Evolutionary conservation across 2,888 invertebrate genomes (phyloP).

Genomic region (Melinaea menophilus): DNA sequence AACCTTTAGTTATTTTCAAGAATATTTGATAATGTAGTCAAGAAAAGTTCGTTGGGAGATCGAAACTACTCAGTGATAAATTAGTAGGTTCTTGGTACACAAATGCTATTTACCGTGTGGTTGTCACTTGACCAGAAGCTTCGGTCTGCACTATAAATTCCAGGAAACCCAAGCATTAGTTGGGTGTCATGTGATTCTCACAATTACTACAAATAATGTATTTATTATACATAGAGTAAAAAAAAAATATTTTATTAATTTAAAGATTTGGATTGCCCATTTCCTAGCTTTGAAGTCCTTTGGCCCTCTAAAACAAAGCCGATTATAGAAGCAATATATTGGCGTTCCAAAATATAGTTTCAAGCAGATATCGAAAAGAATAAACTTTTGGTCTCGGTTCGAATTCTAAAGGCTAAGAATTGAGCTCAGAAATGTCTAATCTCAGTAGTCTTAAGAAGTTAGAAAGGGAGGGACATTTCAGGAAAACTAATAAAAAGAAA

Average conservation of each 20-base stretch:
- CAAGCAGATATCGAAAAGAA: constrained; percentile 19
- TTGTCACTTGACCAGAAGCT: constrained; percentile 4
- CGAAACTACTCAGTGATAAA: too few species aligned
- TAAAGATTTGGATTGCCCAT: too few species aligned
- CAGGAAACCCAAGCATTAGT: constrained; percentile 1
- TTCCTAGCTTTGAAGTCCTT: too few species aligned
- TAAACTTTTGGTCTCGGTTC: constrained; percentile 24
- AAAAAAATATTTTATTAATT: too few species aligned
- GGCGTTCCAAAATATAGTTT: constrained; percentile 9
- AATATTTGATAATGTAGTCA: too few species aligned
- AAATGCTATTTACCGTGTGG: not conserved
- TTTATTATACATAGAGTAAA: too few species aligned
- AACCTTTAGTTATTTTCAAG: too few species aligned
- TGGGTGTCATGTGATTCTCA: not conserved
- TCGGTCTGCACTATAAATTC: constrained; percentile 2
- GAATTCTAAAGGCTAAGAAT: constrained; percentile 21
- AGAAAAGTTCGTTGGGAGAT: too few species aligned
- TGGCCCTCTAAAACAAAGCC: too few species aligned
- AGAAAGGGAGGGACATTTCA: constrained; percentile 11
- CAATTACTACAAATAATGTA: too few species aligned
- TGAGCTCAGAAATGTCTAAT: constrained; percentile 23
- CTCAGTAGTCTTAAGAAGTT: constrained; percentile 22
- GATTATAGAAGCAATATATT: too few species aligned
- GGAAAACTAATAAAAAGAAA: constrained; percentile 24
- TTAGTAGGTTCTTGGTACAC: too few species aligned